phyloP scores from a whole-genome alignment of 2,113 vertebrate genomes.

The Thymallus thymallus region DNA sequence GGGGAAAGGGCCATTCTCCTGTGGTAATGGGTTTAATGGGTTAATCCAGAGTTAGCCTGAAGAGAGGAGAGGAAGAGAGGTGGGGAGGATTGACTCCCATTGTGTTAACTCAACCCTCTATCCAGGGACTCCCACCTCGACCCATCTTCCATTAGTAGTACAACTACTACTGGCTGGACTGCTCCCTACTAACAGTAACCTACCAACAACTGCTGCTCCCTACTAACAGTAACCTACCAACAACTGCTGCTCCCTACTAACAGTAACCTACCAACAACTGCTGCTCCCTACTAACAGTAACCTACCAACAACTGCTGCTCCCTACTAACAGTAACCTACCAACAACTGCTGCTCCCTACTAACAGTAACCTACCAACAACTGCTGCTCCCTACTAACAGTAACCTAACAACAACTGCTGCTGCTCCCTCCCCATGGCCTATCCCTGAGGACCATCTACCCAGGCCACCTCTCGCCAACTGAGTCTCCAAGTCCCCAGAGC shows the following conservation, averaged over 20 bases:
- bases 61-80: slow-evolving; percentile 2
- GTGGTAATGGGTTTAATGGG: slow-evolving; percentile 62
- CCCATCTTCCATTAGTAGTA: background rate
- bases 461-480: background rate
- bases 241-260: too few species aligned
- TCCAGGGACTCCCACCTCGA: too few species aligned
- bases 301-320: background rate
- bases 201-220: too few species aligned
- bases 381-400: background rate
- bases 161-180: too few species aligned
- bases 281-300: too few species aligned
- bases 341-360: background rate
- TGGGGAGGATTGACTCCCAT: too few species aligned
- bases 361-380: too few species aligned
- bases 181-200: background rate
- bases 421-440: background rate
- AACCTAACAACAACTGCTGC: too few species aligned
- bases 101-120: too few species aligned
- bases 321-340: too few species aligned
- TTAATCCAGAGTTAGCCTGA: slow-evolving; percentile 48
- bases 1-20: slow-evolving; percentile 33
- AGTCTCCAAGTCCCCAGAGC: background rate
- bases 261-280: too few species aligned
- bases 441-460: background rate
- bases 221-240: too few species aligned